Conservation (phyloP, 2,113 vertebrate species). For the Heteronetta atricapilla region DNA sequence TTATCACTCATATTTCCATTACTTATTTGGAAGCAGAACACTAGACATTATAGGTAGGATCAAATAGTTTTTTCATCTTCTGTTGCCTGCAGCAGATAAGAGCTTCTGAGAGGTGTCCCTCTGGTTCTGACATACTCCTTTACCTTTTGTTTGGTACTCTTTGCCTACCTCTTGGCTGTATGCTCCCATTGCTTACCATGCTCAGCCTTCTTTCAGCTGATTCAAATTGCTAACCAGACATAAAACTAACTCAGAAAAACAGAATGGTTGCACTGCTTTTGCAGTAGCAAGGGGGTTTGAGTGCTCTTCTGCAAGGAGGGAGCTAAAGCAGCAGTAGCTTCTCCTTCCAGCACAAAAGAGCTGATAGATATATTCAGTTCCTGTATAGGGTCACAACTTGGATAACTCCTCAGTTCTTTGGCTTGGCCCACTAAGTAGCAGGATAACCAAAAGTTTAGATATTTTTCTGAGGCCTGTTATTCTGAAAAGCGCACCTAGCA, state of each 20-base stretch:
- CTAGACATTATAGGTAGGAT: background rate
- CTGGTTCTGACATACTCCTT: background rate
- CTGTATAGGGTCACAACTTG: background rate
- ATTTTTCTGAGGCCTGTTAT: background rate
- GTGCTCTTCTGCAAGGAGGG: background rate
- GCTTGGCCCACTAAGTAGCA: background rate
- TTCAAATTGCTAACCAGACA: background rate
- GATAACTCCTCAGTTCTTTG: background rate
- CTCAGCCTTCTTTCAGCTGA: background rate
- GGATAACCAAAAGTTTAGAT: background rate
- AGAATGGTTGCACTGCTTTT: background rate
- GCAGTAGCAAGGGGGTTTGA: background rate
- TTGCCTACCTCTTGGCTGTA: background rate
- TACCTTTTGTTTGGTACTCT: accelerated
- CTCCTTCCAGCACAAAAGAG: background rate
- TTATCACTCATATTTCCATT: background rate
- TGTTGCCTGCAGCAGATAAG: background rate
- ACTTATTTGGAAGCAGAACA: background rate
- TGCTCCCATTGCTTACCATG: background rate
- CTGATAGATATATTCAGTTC: background rate
- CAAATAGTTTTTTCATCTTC: background rate
- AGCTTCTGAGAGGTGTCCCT: background rate
- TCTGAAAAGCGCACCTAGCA: background rate
- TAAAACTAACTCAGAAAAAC: background rate
- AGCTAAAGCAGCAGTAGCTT: background rate